Conservation (phyloP, 2,113 vertebrate genomes). For the Cacatua alba region DNA sequence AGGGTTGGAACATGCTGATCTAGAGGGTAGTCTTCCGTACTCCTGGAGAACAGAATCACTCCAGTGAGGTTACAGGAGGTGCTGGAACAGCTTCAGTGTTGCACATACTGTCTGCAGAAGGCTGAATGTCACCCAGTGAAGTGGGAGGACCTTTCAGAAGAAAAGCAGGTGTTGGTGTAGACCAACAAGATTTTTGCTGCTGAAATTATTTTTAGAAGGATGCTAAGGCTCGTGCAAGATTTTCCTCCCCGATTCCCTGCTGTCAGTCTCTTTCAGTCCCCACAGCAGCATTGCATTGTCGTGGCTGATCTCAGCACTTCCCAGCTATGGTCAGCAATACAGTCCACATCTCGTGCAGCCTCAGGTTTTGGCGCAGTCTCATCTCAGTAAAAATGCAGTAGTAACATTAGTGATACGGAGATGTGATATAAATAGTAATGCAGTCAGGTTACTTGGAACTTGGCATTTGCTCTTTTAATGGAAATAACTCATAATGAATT, state of each 20-base stretch:
- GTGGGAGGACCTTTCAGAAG: neutral
- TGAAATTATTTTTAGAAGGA: neutral
- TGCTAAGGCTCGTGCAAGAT: neutral
- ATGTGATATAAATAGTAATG: neutral
- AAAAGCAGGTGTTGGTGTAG: neutral
- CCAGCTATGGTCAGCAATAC: neutral
- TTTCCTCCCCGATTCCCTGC: neutral
- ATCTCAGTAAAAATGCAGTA: neutral
- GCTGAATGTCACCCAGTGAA: neutral
- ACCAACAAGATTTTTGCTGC: neutral
- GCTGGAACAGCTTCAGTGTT: neutral
- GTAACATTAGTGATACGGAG: neutral
- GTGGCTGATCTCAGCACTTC: neutral
- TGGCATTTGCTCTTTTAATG: neutral
- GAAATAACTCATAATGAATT: neutral
- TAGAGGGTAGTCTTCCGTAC: neutral
- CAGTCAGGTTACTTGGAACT: neutral
- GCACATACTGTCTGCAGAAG: neutral
- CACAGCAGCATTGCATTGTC: neutral
- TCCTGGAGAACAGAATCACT: neutral
- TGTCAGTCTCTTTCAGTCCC: neutral
- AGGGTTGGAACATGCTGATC: neutral
- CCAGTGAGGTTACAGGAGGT: neutral
- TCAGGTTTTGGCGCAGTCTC: neutral
- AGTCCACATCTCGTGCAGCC: neutral